Evolutionary conservation across 2,888 invertebrate species (phyloP), one percentile per base, ranked within the genome.

Genomic region (Neoaliturus tenellus): DNA sequence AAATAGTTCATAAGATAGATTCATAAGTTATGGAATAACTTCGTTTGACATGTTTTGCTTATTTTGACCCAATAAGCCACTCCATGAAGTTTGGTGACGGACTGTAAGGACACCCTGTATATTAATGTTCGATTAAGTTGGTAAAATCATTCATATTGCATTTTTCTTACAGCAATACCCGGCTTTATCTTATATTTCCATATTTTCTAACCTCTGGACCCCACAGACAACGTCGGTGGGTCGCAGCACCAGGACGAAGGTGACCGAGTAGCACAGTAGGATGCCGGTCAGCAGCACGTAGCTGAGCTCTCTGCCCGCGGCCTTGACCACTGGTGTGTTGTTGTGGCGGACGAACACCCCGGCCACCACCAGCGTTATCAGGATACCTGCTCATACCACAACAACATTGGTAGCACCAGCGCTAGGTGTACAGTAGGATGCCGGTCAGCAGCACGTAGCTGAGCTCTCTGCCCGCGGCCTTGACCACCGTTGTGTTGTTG

Each of bases 291-390:
- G 93, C 58, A 99, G 94, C 51, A 99, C 96, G 91, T 98, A 98
- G 85, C 96, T 96, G 83, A 97, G 91, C 91, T 97, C 97, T 67
- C 97, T 92, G 48, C 98, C 98, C 20, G 98, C 97, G 48, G 99
- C 98, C 87, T 98, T 94, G n/a, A 99, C 99, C 78, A 99, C 97
- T 0, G 99, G 98, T 0, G 99, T 99, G 87, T 97, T 95, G 91
- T 98, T 97, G 92, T 97, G 95, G 23, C 94, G 93, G 80, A 96
- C 91, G 92, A 98, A 98, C 25, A 98, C 95, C 8, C 95, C 93
- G 82, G 94, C 93, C 4, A 97, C 95, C 91, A 91, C 93, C 90
- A 94, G 90, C 51, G 95, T 98, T 85, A 97, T 93, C 81, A 97
- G 90, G 87, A 98, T 96, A 20, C 99, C 98, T 78, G 23, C 44